Conservation (phyloP, 2,888 invertebrate genomes). For the Unio delphinus region DNA sequence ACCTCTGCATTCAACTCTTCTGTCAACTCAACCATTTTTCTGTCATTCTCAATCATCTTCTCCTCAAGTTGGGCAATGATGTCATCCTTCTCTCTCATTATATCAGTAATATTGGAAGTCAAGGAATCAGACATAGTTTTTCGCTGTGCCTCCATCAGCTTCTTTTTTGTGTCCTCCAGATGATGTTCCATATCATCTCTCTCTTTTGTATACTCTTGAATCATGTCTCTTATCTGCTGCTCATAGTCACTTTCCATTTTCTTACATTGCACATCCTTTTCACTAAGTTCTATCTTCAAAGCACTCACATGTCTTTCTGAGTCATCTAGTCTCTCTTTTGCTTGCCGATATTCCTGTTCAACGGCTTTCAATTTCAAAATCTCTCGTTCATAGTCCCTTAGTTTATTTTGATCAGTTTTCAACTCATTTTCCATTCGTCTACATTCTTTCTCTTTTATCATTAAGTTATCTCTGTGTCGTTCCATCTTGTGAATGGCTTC, state of each 20-base stretch:
- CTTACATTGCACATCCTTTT: conserved; percentile 49
- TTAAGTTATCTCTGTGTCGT: conserved; percentile 47
- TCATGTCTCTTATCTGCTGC: conserved; percentile 55
- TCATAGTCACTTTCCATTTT: conserved; percentile 56
- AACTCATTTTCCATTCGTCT: conserved; percentile 55
- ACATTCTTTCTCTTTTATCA: conserved; percentile 58
- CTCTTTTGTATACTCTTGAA: conserved; percentile 66
- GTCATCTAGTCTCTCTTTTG: conserved; percentile 58
- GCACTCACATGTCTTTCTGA: conserved; percentile 39
- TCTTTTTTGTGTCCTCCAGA: conserved; percentile 83
- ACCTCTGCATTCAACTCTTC: conserved; percentile 63
- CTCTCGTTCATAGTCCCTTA: conserved; percentile 59
- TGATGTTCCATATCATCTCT: conserved; percentile 63
- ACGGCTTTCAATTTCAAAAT: conserved; percentile 61
- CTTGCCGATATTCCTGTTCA: conserved; percentile 58
- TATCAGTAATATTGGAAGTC: conserved; percentile 69
- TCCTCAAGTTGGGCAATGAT: conserved; percentile 90
- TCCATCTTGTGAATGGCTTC: conserved; percentile 57
- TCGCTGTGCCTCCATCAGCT: conserved; percentile 84
- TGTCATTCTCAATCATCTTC: conserved; percentile 73
- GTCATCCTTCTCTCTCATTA: conserved; percentile 90
- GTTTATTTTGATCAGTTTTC: conserved; percentile 49
- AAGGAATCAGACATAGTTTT: conserved; percentile 73
- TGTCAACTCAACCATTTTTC: conserved; percentile 58
- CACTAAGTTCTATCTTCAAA: conserved; percentile 42